These are phyloP conservation scores for Panorpa germanica DNA, from an alignment of 2,888 invertebrate species.

Conservation along the genomic window DNA sequence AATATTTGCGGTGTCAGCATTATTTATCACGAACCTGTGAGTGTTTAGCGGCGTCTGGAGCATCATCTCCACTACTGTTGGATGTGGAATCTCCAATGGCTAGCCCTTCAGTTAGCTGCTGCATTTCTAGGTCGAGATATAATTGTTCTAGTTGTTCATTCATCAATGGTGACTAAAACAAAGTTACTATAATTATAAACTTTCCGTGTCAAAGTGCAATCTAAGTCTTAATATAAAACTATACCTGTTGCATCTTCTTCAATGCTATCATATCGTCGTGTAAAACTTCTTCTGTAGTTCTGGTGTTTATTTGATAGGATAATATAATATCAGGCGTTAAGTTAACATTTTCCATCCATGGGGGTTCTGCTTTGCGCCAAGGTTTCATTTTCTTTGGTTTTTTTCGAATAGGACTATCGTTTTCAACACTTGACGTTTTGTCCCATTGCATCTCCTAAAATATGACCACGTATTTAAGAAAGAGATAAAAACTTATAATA, in stretches of 20 bases:
- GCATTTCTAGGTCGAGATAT: conserved; percentile 37
- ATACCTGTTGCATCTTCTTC: conserved; percentile 29
- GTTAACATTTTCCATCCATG: conserved; percentile 37
- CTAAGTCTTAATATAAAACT: conserved; percentile 6
- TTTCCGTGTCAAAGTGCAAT: background rate
- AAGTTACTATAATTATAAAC: conserved; percentile 7
- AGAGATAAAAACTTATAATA: no score
- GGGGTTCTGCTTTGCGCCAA: conserved; percentile 24
- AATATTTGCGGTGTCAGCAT: no score
- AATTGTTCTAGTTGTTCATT: conserved; percentile 42
- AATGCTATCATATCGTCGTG: conserved; percentile 33
- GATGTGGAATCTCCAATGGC: conserved; percentile 30
- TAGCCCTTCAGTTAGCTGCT: no score
- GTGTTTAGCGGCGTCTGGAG: no score
- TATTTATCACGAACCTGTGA: no score
- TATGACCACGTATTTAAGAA: no score
- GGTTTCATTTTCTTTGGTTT: no score
- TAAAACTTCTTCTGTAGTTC: conserved; percentile 33
- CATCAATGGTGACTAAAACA: conserved; percentile 32
- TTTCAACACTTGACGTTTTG: background rate
- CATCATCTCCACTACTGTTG: conserved; percentile 20
- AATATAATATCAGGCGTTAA: conserved; percentile 37
- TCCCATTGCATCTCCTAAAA: conserved; percentile 10
- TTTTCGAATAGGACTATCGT: no score
- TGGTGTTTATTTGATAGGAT: conserved; percentile 34